Evolutionary conservation across 2,797 vertebrate species (phyloP).

Genomic region (Enteromius radiatus): DNA sequence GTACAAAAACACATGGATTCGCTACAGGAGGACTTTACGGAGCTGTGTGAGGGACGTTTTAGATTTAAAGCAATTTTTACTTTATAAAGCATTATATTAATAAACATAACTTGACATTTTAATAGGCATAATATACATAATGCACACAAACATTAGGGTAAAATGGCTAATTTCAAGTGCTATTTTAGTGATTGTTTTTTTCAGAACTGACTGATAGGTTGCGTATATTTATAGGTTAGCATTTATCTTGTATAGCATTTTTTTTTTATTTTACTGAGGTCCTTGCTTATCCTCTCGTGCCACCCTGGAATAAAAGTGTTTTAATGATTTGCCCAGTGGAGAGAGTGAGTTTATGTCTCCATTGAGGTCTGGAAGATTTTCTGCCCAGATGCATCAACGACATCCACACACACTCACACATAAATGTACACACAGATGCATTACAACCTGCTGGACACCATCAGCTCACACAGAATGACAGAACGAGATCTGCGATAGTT

Average conservation of each 20-base stretch:
- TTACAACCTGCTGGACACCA: slow-evolving; percentile 11
- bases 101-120: background rate
- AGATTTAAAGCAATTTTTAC: too few relatives aligned
- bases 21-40: too few relatives aligned
- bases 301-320: slow-evolving; percentile 7
- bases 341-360: slow-evolving; percentile 53
- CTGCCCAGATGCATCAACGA: background rate
- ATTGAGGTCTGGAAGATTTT: slow-evolving; percentile 43
- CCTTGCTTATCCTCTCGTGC: background rate
- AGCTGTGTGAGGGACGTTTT: too few relatives aligned
- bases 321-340: slow-evolving; percentile 52
- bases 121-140: background rate
- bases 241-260: background rate
- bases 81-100: too few relatives aligned
- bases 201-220: background rate
- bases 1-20: too few relatives aligned
- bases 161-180: background rate
- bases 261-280: too few relatives aligned
- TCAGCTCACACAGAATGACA: background rate
- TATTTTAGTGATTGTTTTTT: background rate
- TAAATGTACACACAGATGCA: background rate
- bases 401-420: background rate
- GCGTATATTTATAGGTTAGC: background rate
- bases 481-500: background rate
- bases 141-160: background rate